Evolutionary conservation across 1,140 invertebrate genomes (phyloP).

Genomic region (Trichonephila inaurata): DNA sequence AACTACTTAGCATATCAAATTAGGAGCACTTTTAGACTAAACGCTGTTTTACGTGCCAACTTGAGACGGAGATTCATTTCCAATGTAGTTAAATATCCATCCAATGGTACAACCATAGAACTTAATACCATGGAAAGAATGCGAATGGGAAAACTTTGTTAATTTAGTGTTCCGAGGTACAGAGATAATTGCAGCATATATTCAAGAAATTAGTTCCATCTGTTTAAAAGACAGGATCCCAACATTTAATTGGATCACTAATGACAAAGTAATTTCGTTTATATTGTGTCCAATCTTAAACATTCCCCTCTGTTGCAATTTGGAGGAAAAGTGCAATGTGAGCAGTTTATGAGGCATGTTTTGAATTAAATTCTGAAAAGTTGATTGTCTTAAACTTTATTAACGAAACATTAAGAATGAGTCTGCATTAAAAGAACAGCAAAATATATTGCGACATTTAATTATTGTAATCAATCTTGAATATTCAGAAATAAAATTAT

Average conservation of each 20-base stretch:
- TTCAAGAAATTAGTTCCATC: slow-evolving; percentile 19
- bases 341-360: no score
- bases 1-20: background rate
- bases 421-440: no score
- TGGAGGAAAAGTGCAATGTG: no score
- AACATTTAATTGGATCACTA: slow-evolving; percentile 21
- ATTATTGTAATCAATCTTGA: no score
- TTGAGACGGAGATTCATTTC: background rate
- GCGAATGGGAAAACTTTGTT: background rate
- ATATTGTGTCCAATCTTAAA: background rate
- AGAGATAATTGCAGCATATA: slow-evolving; percentile 1
- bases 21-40: background rate
- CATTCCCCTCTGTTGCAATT: background rate
- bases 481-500: no score
- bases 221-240: slow-evolving; percentile 6
- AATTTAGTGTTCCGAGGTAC: background rate
- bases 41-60: background rate
- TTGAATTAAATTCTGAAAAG: no score
- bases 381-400: no score
- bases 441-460: no score
- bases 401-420: no score
- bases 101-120: no score
- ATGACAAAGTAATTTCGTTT: slow-evolving; percentile 19
- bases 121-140: background rate
- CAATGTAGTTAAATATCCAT: background rate